phyloP scores from a whole-genome alignment of 2,888 invertebrate species.

The Drosophila meridiana region DNA sequence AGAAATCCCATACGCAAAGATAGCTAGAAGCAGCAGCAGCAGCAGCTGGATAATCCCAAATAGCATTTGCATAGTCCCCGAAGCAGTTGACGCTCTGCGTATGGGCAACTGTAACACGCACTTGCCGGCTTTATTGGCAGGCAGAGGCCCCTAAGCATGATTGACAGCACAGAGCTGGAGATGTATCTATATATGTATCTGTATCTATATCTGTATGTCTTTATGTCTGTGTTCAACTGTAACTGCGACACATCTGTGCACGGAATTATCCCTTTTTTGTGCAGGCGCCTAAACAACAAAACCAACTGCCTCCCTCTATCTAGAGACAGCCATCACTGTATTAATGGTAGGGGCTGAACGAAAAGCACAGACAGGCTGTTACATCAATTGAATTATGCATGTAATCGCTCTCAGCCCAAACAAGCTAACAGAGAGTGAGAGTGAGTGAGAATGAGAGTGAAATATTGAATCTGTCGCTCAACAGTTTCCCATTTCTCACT shows the following conservation, averaged over 20 bases:
- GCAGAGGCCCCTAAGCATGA: slow-evolving; percentile 60
- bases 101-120: slow-evolving; percentile 25
- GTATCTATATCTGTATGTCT: slow-evolving; percentile 23
- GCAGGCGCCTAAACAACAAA: not conserved
- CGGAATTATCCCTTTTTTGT: slow-evolving; percentile 48
- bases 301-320: not conserved
- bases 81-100: slow-evolving; percentile 15
- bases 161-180: slow-evolving; percentile 56
- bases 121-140: slow-evolving; percentile 39
- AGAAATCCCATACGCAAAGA: slow-evolving; percentile 6
- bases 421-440: slow-evolving; percentile 1
- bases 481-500: slow-evolving; percentile 19
- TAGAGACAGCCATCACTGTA: slow-evolving; percentile 5
- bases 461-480: not conserved
- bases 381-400: slow-evolving; percentile 76
- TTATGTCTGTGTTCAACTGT: slow-evolving; percentile 15
- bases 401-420: slow-evolving; percentile 66
- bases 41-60: slow-evolving; percentile 55
- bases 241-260: slow-evolving; percentile 41
- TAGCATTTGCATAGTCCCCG: slow-evolving; percentile 65
- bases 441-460: not conserved
- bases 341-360: not conserved
- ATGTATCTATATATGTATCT: slow-evolving; percentile 26
- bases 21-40: slow-evolving; percentile 20
- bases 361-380: slow-evolving; percentile 46